Evolutionary conservation across 2,113 vertebrate genomes (phyloP), one percentile per base, ranked within the genome.

Genomic region (Triplophysa siluroides): DNA sequence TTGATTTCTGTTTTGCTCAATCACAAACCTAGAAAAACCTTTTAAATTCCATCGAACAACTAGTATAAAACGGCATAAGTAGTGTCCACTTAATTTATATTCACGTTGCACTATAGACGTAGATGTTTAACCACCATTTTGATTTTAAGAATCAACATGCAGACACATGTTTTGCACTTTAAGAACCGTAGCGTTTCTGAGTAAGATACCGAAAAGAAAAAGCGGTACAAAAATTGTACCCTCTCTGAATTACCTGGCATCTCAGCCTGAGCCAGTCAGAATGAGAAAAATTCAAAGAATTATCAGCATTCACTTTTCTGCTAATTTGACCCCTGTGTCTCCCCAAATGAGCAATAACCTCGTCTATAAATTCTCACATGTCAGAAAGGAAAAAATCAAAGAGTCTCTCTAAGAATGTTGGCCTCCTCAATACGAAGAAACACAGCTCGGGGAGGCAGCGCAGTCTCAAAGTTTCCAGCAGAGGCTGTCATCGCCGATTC

Each of bases 331-430:
- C 79, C 80, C 7, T 70, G 83, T 79, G 87, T 73, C 72, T 91
- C 85, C 76, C 70, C 83, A 91, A 81, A 85, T 91, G 89, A 93
- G 86, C 89, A 86, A 86, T 84, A 50, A 41, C 4, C 10, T 84
- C 90, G 84, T 83, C 72, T 69, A 24, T 18, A 65, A 10, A 45
- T 66, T 81, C 60, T 80, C 79, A 65, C 45, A 75, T 11, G 65
- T 50, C 43, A 61, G 8, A 77, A 33, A 83, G 72, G 2, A 76
- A 81, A 19, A 86, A 76, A 85, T 80, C 78, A 78, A 73, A 81
- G 33, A 21, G 70, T 81, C 90, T 91, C 89, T 91, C 90, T 90
- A 92, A 90, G 92, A 92, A 92, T 79, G 4, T 19, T 33, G 70
- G 41, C 73, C 81, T 73, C 76, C 21, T 76, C 41, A 68, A 73